These are phyloP conservation scores for Tenthredo amoena DNA, from an alignment of 2,888 invertebrate genomes.

Conservation along the genomic window DNA sequence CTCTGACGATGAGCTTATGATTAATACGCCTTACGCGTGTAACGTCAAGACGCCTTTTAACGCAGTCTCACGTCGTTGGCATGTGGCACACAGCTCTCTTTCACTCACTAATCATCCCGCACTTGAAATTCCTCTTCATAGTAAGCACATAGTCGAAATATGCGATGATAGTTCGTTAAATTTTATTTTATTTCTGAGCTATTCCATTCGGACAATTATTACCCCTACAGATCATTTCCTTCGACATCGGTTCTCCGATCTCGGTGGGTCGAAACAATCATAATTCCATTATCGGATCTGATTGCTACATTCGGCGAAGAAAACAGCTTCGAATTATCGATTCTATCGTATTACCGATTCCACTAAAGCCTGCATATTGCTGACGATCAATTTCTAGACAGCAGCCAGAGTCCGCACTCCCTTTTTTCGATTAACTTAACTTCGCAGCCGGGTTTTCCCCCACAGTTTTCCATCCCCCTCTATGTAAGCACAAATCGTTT, in stretches of 20 bases:
- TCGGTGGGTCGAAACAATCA: not conserved
- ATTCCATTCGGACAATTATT: no score
- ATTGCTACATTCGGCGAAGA: not conserved
- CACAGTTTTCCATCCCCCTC: not conserved
- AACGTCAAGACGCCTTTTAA: constrained; percentile 36
- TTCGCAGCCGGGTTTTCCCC: not conserved
- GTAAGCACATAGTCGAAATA: not conserved
- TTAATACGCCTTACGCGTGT: constrained; percentile 58
- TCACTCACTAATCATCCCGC: not conserved
- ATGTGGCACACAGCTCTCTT: constrained; percentile 60
- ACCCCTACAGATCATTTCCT: constrained; percentile 8
- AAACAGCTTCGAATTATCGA: constrained; percentile 15
- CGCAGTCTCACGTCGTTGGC: constrained; percentile 61
- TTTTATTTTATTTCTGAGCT: not conserved
- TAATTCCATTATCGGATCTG: constrained; percentile 35
- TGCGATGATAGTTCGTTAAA: constrained; percentile 2
- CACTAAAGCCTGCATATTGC: not conserved
- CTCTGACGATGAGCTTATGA: constrained; percentile 51
- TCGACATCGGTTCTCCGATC: not conserved
- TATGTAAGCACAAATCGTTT: not conserved
- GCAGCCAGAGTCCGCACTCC: not conserved
- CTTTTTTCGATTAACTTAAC: not conserved
- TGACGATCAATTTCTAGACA: not conserved
- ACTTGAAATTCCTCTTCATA: constrained; percentile 25
- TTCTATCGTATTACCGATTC: constrained; percentile 1